Conservation (phyloP, 1,140 invertebrate species). For the Tetramorium alpestre region DNA sequence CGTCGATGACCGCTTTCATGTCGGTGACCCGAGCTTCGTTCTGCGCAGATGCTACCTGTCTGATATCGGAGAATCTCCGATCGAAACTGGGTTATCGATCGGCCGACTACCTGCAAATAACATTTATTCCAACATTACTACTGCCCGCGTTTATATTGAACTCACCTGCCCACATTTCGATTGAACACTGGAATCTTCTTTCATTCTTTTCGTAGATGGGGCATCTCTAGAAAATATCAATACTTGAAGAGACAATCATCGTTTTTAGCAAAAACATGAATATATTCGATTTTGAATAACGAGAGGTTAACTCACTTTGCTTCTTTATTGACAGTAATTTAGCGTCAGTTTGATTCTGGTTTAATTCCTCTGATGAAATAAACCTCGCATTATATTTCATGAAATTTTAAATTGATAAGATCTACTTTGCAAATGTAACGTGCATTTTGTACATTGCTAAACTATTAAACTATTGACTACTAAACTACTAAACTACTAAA, state of each 20-base stretch:
- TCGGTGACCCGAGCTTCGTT: conserved; percentile 30
- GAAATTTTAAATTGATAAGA: background rate
- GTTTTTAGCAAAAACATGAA: background rate
- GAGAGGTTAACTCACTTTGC: background rate
- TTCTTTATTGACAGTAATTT: background rate
- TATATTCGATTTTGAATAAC: background rate
- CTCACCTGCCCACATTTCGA: background rate
- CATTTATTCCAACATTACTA: background rate
- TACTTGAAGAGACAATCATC: background rate
- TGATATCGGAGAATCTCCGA: conserved; percentile 61
- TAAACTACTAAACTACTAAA: no score
- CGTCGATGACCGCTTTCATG: conserved; percentile 13
- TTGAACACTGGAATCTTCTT: no score
- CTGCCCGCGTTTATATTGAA: background rate
- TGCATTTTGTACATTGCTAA: background rate
- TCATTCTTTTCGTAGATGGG: background rate
- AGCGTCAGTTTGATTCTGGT: background rate
- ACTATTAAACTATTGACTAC: no score
- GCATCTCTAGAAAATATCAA: background rate
- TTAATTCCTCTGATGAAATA: background rate
- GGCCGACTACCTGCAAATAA: conserved; percentile 38
- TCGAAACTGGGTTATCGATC: conserved; percentile 75
- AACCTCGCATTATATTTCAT: background rate
- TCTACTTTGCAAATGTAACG: background rate
- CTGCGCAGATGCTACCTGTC: conserved; percentile 50